Base-by-base conservation (phyloP, 2,888 invertebrate species). In the Noctua fimbriata region DNA sequence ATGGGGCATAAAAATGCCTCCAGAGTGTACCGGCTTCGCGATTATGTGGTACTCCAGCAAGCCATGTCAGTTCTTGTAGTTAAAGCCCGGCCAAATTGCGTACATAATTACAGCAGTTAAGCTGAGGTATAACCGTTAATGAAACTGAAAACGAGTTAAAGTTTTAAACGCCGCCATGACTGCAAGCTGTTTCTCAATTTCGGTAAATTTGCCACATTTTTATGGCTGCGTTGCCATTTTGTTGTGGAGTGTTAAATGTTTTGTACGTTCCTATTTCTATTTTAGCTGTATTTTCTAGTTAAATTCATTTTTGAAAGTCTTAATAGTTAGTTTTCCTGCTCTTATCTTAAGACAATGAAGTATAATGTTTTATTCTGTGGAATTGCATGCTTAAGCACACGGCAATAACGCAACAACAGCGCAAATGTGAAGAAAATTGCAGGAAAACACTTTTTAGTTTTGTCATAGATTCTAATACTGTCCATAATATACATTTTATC, bases 131-230 rank as follows among this genome's bases (percentile, higher is more conserved):
- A 95, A 94, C 94, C 95, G 95, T 96, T 96, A 95, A 96, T 95
- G 94, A 93, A 94, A 95, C 95, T 94, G 95, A 94, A 94, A 96
- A 95, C 93, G 94, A 92, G 92, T 95, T 94, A 92, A 95, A 96
- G 94, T 96, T 96, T 96, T 95, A 95, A 96, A 95, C 92, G 92
- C 92, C 90, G 92, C 93, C 91, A 95, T 96, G 95, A 95, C 93
- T 94, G 94, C 96, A 96, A 96, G 96, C 96, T 96, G 96, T 95
- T 94, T 95, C 96, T 94, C 94, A 94, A 94, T 95, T 95, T 94
- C 89, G 91, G 93, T 92, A 93, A 94, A 95, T 94, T 94, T 92
- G 92, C 94, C 92, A 92, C 92, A 94, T 95, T 95, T 95, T 96
- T 95, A 94, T 91, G 91, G 91, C 32, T 36, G 49, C 44, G 72